Evolutionary conservation across 2,888 invertebrate genomes (phyloP), one percentile per base, ranked within the genome.

Genomic region (Spodoptera littoralis): DNA sequence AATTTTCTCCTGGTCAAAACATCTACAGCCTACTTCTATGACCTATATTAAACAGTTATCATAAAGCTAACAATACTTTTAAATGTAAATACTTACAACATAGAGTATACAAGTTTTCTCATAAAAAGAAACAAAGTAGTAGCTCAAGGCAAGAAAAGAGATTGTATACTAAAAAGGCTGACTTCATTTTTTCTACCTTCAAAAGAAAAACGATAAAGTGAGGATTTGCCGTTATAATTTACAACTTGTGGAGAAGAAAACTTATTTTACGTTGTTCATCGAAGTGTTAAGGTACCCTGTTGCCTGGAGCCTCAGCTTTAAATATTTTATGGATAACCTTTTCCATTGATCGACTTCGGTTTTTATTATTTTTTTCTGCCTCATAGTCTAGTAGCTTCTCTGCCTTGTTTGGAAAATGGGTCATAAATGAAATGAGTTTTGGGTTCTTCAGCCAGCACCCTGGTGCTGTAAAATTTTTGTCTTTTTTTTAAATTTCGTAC

Each of bases 191-290:
- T 60, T 66, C 27, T 63, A 67, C 74, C 61, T 77, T 48, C 52
- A 55, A 77, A 62, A 65, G 61, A 71, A 78, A 76, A 70, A 62
- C 79, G 71, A 78, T 76, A 67, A 71, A 71, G 46, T 13, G 27
- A 24, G 52, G 61, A 77, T 74, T 73, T 75, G 75, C 64, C 42
- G 71, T 56, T 70, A 66, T 77, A 77, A 74, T 77, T 77, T 66
- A 74, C 53, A 70, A 47, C 53, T 61, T 57, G 50, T 53, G 57
- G 27, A 24, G 43, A 27, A 24, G 22, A 62, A 65, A 58, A 65
- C 49, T 65, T 61, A 13, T 59, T 71, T 71, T 54, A 45, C 27
- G 66, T 57, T 58, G 65, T 48, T 65, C 60, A 49, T 55, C 42
- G 52, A 47, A 60, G 55, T 44, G 47, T 62, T 51, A 44, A 44